phyloP scores from a whole-genome alignment of 2,888 invertebrate species.

The Tipula lateralis region DNA sequence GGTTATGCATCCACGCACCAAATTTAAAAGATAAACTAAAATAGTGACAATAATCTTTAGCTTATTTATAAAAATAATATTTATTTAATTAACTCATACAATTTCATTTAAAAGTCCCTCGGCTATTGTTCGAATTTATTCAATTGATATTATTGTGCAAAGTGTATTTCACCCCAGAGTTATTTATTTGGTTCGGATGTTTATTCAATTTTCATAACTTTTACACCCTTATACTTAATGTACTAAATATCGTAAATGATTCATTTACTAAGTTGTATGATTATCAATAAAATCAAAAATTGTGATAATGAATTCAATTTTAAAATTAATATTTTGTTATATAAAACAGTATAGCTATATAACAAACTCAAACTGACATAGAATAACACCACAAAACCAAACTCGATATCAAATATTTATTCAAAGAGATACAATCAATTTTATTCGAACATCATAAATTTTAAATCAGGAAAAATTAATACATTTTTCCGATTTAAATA shows the following conservation, averaged over 20 bases:
- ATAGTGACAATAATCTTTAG: background rate
- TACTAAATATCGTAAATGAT: background rate
- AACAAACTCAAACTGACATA: background rate
- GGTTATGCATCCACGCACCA: background rate
- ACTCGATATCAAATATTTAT: background rate
- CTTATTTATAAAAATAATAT: constrained; percentile 1
- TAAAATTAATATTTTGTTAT: background rate
- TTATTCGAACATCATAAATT: background rate
- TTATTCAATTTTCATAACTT: background rate
- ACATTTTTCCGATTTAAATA: background rate
- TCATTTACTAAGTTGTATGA: no score
- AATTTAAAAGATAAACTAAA: background rate
- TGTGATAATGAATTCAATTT: background rate
- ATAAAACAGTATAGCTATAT: background rate
- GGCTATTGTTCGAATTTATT: background rate
- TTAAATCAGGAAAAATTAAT: constrained; percentile 20
- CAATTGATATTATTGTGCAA: background rate
- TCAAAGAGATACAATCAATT: background rate
- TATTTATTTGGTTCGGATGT: background rate
- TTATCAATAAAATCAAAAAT: background rate
- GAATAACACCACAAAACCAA: background rate
- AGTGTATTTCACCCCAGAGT: background rate
- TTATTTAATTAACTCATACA: constrained; percentile 24
- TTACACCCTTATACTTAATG: background rate
- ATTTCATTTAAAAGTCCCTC: background rate